phyloP scores from a whole-genome alignment of 2,797 vertebrate genomes.

The Myotis planiceps region DNA sequence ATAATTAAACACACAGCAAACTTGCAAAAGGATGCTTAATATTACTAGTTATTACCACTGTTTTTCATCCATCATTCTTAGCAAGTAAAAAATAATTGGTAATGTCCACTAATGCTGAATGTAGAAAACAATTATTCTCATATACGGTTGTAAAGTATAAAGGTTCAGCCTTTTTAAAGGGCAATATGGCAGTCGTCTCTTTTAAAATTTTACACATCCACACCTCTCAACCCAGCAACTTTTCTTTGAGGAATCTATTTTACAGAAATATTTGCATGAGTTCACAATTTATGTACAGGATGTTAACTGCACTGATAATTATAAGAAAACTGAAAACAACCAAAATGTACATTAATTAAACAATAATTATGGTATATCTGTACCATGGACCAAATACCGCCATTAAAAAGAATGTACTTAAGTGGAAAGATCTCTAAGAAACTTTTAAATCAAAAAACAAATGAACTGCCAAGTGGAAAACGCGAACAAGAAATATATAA shows the following conservation, averaged over 20 bases:
- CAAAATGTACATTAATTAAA: background rate
- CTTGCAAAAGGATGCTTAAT: background rate
- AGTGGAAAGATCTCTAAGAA: background rate
- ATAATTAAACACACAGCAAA: background rate
- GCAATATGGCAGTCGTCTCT: background rate
- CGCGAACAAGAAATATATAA: background rate
- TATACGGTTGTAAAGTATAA: background rate
- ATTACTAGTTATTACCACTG: background rate
- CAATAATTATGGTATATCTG: background rate
- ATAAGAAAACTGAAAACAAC: background rate
- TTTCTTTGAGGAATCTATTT: background rate
- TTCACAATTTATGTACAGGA: background rate
- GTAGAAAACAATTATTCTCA: background rate
- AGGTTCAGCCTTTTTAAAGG: background rate
- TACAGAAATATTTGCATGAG: background rate
- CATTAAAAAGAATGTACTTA: conserved; percentile 6
- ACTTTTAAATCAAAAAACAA: conserved; percentile 5
- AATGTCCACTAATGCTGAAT: background rate
- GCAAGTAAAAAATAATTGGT: background rate
- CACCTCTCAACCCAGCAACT: background rate
- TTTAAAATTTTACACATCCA: background rate
- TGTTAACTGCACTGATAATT: conserved; percentile 23
- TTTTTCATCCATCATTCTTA: conserved; percentile 16
- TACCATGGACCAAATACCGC: background rate
- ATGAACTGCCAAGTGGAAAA: background rate